Conservation (phyloP, 1,140 invertebrate species). For the Odontomachus brunneus region DNA sequence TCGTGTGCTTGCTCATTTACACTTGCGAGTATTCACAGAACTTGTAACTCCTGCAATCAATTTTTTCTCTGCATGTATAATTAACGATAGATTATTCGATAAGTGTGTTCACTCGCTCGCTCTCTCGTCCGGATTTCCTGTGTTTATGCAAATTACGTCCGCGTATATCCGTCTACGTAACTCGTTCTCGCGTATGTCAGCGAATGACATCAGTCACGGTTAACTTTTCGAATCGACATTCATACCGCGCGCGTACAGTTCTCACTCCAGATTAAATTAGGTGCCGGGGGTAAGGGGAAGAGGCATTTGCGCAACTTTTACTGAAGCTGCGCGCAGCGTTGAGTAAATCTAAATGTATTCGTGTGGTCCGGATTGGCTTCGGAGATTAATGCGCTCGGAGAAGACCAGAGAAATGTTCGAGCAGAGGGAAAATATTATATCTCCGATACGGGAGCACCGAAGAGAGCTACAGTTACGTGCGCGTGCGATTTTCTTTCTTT, state of each 20-base stretch:
- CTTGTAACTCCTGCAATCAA: too few species aligned
- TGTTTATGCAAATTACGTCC: not conserved
- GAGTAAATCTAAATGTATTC: slow-evolving; percentile 36
- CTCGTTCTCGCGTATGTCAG: not conserved
- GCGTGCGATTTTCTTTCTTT: not conserved
- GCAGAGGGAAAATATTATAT: slow-evolving; percentile 33
- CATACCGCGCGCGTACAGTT: not conserved
- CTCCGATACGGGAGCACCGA: slow-evolving; percentile 1
- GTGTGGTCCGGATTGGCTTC: slow-evolving; percentile 27
- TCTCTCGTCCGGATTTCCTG: not conserved
- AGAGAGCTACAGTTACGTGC: not conserved
- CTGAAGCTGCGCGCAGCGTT: slow-evolving; percentile 10
- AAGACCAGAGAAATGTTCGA: slow-evolving; percentile 13
- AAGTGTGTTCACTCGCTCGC: not conserved
- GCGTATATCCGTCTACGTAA: not conserved
- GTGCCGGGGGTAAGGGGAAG: not conserved
- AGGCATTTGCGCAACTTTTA: slow-evolving; percentile 34
- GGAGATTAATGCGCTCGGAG: slow-evolving; percentile 20
- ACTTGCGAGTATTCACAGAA: too few species aligned
- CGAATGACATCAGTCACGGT: not conserved
- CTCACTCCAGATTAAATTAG: slow-evolving; percentile 39
- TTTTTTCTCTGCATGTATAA: too few species aligned
- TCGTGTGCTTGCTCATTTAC: too few species aligned
- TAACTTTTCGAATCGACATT: slow-evolving; percentile 41
- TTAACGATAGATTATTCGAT: not conserved